phyloP scores from a whole-genome alignment of 2,797 vertebrate genomes.

The Pempheris klunzingeri region DNA sequence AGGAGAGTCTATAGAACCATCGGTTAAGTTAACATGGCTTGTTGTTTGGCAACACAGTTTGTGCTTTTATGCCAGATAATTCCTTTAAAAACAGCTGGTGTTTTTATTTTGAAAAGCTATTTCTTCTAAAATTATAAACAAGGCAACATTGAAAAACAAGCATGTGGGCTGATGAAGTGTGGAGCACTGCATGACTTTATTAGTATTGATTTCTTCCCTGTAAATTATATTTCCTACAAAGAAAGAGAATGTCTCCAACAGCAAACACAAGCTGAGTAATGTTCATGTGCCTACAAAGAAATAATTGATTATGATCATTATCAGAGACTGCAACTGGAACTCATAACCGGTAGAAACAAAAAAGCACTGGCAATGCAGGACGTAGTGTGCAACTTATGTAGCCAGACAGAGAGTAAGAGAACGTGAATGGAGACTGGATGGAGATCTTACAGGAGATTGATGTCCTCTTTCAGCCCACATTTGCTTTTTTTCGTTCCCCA shows the following conservation, averaged over 20 bases:
- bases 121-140: slow-evolving; percentile 13
- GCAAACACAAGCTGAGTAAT: neutral
- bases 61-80: neutral
- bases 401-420: neutral
- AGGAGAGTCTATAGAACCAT: neutral
- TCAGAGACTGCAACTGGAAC: neutral
- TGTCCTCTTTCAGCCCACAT: neutral
- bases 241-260: neutral
- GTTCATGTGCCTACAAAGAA: neutral
- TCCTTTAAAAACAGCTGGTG: neutral
- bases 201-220: slow-evolving; percentile 17
- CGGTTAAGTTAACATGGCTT: neutral
- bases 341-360: neutral
- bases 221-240: slow-evolving; percentile 20
- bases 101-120: slow-evolving; percentile 27
- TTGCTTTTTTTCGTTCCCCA: neutral
- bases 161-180: neutral
- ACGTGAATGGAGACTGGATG: too few relatives aligned
- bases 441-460: neutral
- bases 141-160: neutral
- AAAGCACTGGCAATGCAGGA: neutral
- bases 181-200: neutral
- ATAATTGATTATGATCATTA: neutral
- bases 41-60: neutral
- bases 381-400: neutral